These are phyloP conservation scores for Phoxinus phoxinus DNA, from an alignment of 2,113 vertebrate genomes.

Conservation along the genomic window DNA sequence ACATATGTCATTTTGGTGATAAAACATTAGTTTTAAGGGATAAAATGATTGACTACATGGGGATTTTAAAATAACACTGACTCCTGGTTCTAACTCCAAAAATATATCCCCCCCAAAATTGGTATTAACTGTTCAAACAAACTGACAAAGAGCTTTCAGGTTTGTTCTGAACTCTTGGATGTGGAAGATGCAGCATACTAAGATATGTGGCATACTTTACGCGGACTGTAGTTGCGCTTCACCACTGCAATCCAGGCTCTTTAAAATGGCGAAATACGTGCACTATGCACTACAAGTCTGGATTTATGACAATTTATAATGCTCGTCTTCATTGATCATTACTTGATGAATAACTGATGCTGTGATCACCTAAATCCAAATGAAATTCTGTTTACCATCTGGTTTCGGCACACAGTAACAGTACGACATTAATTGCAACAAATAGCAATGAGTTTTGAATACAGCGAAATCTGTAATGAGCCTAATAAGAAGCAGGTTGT, in stretches of 20 bases:
- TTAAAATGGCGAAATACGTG: not conserved
- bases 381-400: not conserved
- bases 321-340: not conserved
- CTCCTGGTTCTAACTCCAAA: not conserved
- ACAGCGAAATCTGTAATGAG: not conserved
- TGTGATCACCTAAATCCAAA: conserved; percentile 5
- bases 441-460: not conserved
- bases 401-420: not conserved
- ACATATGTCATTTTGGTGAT: too few species aligned
- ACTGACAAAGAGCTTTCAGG: not conserved
- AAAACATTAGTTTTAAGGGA: not conserved
- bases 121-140: not conserved
- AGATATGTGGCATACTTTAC: not conserved
- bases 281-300: not conserved
- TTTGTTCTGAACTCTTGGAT: not conserved
- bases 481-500: not conserved
- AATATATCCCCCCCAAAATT: too few species aligned
- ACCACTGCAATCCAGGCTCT: not conserved
- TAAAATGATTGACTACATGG: too few species aligned
- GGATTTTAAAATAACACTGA: not conserved
- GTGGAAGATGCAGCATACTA: not conserved
- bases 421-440: not conserved
- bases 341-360: not conserved
- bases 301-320: not conserved
- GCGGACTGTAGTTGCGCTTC: not conserved